Evolutionary conservation across 2,888 invertebrate species (phyloP).

Genomic region (Drosophila nr. perissopoda): DNA sequence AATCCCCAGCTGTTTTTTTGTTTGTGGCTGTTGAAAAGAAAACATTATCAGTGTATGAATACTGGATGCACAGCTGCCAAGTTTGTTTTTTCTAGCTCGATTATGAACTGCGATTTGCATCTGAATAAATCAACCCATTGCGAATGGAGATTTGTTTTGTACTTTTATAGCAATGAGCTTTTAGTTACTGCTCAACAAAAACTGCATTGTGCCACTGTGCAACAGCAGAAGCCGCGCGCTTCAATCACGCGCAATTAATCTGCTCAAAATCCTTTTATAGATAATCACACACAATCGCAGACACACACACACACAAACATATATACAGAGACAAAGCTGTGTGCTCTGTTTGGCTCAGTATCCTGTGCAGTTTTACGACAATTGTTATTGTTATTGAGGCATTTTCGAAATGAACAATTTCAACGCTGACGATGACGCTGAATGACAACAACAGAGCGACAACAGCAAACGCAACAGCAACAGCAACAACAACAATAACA

Average conservation of each 20-base stretch:
- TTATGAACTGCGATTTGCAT: background rate
- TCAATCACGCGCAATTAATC: slow-evolving; percentile 81
- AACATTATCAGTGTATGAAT: background rate
- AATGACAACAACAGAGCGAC: slow-evolving; percentile 65
- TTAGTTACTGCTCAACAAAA: slow-evolving; percentile 5
- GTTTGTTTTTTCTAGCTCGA: background rate
- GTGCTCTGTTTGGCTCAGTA: slow-evolving; percentile 51
- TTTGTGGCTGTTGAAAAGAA: background rate
- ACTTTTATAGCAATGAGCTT: slow-evolving; percentile 24
- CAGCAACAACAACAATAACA: slow-evolving; percentile 17
- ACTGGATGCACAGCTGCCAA: background rate
- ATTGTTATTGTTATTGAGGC: slow-evolving; percentile 82
- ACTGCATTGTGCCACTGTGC: slow-evolving; percentile 56
- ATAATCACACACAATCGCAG: slow-evolving; percentile 75
- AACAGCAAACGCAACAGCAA: slow-evolving; percentile 31
- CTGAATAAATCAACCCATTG: background rate
- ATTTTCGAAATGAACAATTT: slow-evolving; percentile 82
- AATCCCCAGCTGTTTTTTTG: background rate
- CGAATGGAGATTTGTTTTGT: background rate
- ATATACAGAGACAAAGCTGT: slow-evolving; percentile 27
- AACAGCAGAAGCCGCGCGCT: slow-evolving; percentile 66
- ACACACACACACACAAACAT: slow-evolving; percentile 15
- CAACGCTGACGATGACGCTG: slow-evolving; percentile 73
- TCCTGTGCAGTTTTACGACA: slow-evolving; percentile 80
- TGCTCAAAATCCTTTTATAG: slow-evolving; percentile 82